Evolutionary conservation across 2,888 invertebrate species (phyloP).

Genomic region (Diarsia rubi): DNA sequence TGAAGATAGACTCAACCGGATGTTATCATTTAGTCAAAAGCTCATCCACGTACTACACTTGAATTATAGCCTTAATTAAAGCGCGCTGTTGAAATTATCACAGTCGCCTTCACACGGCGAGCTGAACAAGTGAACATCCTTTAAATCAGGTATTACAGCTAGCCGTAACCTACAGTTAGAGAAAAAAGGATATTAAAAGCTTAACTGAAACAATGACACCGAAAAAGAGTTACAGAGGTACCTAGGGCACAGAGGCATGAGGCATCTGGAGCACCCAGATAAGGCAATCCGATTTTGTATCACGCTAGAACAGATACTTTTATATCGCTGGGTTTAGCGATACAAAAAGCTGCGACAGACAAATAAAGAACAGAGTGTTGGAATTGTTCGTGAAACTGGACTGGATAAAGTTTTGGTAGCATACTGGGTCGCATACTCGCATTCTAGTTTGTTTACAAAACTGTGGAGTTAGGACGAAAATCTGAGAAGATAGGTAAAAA

Average conservation of each 20-base stretch:
- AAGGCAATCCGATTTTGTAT: conserved; percentile 73
- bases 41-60: too few relatives aligned
- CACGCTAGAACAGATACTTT: conserved; percentile 47
- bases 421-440: not conserved
- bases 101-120: not conserved
- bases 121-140: too few relatives aligned
- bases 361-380: conserved; percentile 9
- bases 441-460: not conserved
- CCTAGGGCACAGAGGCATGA: conserved; percentile 61
- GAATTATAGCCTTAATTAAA: too few relatives aligned
- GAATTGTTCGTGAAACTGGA: conserved; percentile 7
- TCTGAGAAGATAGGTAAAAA: not conserved
- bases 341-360: conserved; percentile 36
- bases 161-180: not conserved
- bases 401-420: conserved; percentile 2
- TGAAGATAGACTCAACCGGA: too few relatives aligned
- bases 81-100: too few relatives aligned
- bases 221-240: conserved; percentile 63
- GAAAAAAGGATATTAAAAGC: not conserved
- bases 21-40: too few relatives aligned
- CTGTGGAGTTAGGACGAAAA: not conserved
- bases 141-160: not conserved
- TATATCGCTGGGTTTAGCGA: conserved; percentile 19
- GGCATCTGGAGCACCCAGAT: conserved; percentile 74
- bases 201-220: conserved; percentile 63